These are phyloP conservation scores for Thamnaconus septentrionalis DNA, from an alignment of 2,113 vertebrate genomes.

Conservation along the genomic window DNA sequence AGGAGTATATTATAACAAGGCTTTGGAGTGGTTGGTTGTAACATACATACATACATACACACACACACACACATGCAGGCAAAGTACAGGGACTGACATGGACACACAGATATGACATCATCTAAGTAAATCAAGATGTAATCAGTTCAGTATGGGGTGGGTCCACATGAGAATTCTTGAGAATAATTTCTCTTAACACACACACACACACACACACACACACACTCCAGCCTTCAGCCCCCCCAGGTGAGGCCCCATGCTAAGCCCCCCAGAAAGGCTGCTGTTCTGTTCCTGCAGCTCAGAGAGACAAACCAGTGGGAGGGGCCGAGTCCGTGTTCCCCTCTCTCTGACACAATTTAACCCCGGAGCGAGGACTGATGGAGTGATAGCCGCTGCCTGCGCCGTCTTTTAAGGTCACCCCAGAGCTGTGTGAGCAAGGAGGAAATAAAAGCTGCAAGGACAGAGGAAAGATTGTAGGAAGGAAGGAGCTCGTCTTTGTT, in stretches of 20 bases:
- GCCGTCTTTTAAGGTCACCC: neutral
- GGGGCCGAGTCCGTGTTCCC: constrained; percentile 2
- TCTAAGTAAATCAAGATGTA: constrained; percentile 60
- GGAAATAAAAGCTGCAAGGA: neutral
- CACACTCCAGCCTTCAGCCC: constrained; percentile 15
- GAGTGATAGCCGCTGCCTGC: too few species aligned
- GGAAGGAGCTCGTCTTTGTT: neutral
- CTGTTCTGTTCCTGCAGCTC: constrained; percentile 20
- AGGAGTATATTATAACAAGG: constrained; percentile 17
- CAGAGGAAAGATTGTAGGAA: neutral
- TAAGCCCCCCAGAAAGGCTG: constrained; percentile 37
- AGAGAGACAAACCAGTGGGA: neutral
- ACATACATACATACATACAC: constrained; percentile 24
- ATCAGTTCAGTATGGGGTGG: constrained; percentile 25
- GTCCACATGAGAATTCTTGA: constrained; percentile 18
- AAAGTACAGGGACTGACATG: too few species aligned
- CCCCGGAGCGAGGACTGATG: neutral
- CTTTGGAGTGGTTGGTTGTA: constrained; percentile 32
- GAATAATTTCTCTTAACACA: neutral
- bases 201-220: constrained; percentile 3
- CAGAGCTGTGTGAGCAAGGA: neutral
- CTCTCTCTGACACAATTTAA: constrained; percentile 4
- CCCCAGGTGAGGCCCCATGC: constrained; percentile 44
- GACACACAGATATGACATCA: constrained; percentile 45
- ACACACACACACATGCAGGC: neutral